A percentile compares a stretch with the other conserved stretches of the same genome.
phyloP scores from a whole-genome alignment of 2,113 vertebrate genomes.

The Macaca mulatta region DNA sequence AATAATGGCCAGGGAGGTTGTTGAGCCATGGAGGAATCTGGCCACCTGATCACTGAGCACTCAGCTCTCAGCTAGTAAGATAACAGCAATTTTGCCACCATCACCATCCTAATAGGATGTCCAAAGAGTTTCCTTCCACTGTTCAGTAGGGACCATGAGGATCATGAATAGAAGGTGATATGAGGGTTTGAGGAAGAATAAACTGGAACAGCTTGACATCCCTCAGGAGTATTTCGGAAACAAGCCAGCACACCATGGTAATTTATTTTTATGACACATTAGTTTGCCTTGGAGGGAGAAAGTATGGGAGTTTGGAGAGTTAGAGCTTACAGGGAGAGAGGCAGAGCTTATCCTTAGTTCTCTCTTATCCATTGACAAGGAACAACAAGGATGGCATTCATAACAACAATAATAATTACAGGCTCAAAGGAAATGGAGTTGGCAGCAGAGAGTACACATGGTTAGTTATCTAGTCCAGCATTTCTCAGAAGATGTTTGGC shows the following conservation, averaged over 20 bases:
- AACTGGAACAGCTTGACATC: background rate
- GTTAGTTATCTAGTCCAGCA: background rate
- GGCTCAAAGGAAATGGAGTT: background rate
- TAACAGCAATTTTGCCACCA: conserved; percentile 63
- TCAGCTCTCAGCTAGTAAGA: conserved; percentile 77
- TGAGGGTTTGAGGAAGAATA: background rate
- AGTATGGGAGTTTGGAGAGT: background rate
- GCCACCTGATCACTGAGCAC: conserved; percentile 60
- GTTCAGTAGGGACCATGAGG: background rate
- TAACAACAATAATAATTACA: background rate
- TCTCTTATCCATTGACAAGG: background rate
- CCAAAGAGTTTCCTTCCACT: conserved; percentile 37
- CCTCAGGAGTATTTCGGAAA: background rate
- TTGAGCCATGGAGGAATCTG: conserved; percentile 43
- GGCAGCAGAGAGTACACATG: background rate
- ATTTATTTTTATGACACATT: conserved; percentile 28
- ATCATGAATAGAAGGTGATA: background rate
- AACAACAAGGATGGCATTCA: rapidly evolving
- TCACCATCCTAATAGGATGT: conserved; percentile 54
- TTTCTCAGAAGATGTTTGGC: background rate
- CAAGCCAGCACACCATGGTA: background rate
- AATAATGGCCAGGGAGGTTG: conserved; percentile 60
- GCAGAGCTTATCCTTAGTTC: background rate
- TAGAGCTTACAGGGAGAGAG: background rate
- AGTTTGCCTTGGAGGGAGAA: background rate